A percentile compares a stretch with the other conserved stretches of the same genome.
These are phyloP conservation scores for Lemur catta DNA, from an alignment of 2,797 vertebrate species.

Conservation along the genomic window DNA sequence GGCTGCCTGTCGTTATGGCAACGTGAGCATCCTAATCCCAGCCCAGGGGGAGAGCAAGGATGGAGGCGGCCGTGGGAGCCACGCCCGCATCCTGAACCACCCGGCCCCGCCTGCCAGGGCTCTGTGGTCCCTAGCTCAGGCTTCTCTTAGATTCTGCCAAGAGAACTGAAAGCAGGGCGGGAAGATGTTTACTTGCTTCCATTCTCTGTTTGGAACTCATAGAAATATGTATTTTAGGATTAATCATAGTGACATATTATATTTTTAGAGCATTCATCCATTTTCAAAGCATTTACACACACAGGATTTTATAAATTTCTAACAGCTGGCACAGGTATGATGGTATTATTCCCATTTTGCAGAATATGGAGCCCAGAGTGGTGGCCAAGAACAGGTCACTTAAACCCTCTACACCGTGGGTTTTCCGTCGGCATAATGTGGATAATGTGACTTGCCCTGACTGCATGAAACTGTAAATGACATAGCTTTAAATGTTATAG, in stretches of 20 bases:
- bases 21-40: slow-evolving; percentile 78
- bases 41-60: slow-evolving; percentile 78
- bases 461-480: background rate
- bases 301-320: background rate
- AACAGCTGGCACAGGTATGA: background rate
- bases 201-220: background rate
- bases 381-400: background rate
- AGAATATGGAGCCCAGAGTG: background rate
- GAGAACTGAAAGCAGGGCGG: background rate
- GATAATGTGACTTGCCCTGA: background rate
- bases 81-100: background rate
- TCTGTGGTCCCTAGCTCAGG: background rate
- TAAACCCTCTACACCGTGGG: background rate
- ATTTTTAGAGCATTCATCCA: background rate
- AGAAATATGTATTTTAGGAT: background rate
- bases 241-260: background rate
- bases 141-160: background rate
- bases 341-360: background rate
- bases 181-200: background rate
- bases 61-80: slow-evolving; percentile 52
- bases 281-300: background rate
- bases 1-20: slow-evolving; percentile 75
- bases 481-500: background rate
- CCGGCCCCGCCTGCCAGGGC: background rate
- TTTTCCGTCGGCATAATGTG: background rate